Evolutionary conservation across 2,888 invertebrate species (phyloP), one percentile per base, ranked within the genome.

Genomic region (Latrodectus elegans): DNA sequence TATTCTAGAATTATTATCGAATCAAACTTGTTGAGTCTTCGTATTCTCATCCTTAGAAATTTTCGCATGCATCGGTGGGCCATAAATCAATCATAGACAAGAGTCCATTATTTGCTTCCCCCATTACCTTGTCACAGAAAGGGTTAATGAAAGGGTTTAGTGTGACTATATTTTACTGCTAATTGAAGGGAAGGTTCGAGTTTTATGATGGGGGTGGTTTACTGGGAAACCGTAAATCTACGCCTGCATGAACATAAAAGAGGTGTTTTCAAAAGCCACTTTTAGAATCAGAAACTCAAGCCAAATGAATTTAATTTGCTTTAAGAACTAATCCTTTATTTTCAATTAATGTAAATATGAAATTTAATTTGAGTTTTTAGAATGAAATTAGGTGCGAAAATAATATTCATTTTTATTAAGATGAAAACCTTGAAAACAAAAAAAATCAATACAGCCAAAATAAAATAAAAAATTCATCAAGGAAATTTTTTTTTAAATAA

Each of bases 141-240:
- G 87, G 87, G 87, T 82, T 88, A 88, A 88, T 88, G 83, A 88
- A 81, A 72, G 67, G 77, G 78, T 74, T 81, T 77, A 65, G 8
- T 64, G 74, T 49, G 74, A 64, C 87, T 74, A 88, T 88, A 88
- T 88, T 82, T 88, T 82, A 88, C 83, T 70, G 68, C 77, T 88
- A 88, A 88, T 88, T 83, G 87, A 88, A 82, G 78, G 87, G 77
- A 77, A 38, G 83, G 78, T 77, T 88, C 82, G 78, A 68, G 53
- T 83, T 88, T 83, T 88, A 82, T 70, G 83, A 83, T 26, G 77
- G 82, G 53, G 80, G 75, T 51, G 17, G 68, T 51, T 55, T 76
- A 1, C 22, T 55, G 52, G 68, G 38, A 60, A 72, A 65, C 78
- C 70, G 83, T 88, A 88, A 88, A 88, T 88, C 78, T 74, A 73